Evolutionary conservation across 2,113 vertebrate genomes (phyloP).

Genomic region (Tor tambroides): DNA sequence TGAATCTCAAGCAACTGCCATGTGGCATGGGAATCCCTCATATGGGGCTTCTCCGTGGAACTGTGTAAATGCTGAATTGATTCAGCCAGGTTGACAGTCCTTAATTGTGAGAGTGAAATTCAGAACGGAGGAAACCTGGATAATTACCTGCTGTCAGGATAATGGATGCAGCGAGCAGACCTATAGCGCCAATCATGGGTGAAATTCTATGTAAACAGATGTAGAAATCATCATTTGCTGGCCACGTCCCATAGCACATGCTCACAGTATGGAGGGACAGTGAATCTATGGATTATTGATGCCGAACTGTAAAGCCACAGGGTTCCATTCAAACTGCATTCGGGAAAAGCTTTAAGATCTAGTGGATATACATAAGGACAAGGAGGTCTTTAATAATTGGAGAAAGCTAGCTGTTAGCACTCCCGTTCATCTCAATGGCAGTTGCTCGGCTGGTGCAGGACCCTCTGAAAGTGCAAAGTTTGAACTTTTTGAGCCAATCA

Average conservation of each 20-base stretch:
- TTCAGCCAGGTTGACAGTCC: conserved; percentile 23
- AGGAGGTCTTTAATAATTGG: neutral
- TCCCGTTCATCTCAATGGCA: neutral
- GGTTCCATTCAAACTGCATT: neutral
- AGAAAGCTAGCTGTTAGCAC: neutral
- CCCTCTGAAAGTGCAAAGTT: neutral
- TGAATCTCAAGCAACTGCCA: neutral
- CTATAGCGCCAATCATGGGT: conserved; percentile 50
- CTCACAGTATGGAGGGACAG: conserved; percentile 14
- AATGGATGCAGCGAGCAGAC: conserved; percentile 46
- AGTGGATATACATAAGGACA: neutral
- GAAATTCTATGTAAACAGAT: conserved; percentile 55
- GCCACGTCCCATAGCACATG: neutral
- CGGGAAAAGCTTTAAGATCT: neutral
- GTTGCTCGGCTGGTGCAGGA: neutral
- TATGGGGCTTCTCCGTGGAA: neutral
- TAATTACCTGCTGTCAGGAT: conserved; percentile 57
- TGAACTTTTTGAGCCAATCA: neutral
- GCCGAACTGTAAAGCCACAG: neutral
- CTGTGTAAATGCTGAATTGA: conserved; percentile 15
- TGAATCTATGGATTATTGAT: conserved; percentile 37
- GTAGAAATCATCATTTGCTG: conserved; percentile 61
- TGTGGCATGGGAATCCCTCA: conserved; percentile 4
- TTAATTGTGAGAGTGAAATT: conserved; percentile 54
- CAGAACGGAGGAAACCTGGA: conserved; percentile 51